Percentiles rank a stretch among this genome's conserved stretches.
Evolutionary conservation across 2,888 invertebrate genomes (phyloP).

Genomic region (Craniophora ligustri): DNA sequence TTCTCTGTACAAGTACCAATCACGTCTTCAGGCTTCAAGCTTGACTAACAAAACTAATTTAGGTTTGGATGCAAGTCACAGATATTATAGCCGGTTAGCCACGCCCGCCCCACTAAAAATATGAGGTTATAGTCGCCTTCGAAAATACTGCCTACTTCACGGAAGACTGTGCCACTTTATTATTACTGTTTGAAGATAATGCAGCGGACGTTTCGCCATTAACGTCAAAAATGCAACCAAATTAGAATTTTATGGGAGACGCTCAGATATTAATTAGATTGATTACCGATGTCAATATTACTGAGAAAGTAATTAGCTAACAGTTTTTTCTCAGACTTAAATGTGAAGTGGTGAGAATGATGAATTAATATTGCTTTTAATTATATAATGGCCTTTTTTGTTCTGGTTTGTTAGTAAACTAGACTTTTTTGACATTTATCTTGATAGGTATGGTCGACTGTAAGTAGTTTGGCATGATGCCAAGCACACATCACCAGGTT

Average conservation of each 20-base stretch:
- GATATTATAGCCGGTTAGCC: slow-evolving; percentile 46
- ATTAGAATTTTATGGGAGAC: slow-evolving; percentile 25
- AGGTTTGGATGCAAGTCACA: slow-evolving; percentile 37
- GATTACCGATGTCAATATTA: not conserved
- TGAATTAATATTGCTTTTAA: not conserved
- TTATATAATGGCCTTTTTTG: not conserved
- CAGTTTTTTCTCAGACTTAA: not conserved
- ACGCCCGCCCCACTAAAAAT: slow-evolving; percentile 47
- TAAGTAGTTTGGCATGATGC: too few species aligned
- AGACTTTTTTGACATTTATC: too few species aligned
- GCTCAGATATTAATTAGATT: not conserved
- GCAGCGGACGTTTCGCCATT: not conserved
- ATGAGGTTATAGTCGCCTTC: not conserved
- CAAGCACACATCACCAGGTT: too few species aligned
- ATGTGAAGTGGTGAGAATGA: not conserved
- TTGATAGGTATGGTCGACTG: too few species aligned
- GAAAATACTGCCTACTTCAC: not conserved
- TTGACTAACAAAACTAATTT: slow-evolving; percentile 43
- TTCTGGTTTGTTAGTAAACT: too few species aligned
- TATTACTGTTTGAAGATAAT: not conserved
- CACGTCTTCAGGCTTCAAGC: slow-evolving; percentile 52
- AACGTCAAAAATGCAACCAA: slow-evolving; percentile 6
- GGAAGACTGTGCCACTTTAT: not conserved
- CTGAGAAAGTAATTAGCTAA: not conserved
- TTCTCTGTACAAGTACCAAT: slow-evolving; percentile 31